phyloP scores from a whole-genome alignment of 1,140 invertebrate species.

The Euwallacea similis region DNA sequence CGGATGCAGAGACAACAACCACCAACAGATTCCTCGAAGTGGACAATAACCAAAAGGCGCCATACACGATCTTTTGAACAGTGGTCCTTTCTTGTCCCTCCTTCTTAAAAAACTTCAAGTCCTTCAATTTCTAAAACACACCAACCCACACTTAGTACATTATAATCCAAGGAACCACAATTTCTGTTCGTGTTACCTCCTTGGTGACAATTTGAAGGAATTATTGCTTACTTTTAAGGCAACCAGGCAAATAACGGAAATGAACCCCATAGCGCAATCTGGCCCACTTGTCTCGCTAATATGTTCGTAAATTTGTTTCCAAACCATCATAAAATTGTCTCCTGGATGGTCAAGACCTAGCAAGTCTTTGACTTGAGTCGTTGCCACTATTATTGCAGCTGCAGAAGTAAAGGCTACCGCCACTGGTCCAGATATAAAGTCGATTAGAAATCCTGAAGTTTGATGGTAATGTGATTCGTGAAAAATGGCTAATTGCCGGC shows the following conservation, averaged over 20 bases:
- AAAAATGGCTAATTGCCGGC: neutral
- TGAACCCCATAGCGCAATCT: constrained; percentile 67
- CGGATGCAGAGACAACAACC: constrained; percentile 67
- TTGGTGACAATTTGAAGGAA: neutral
- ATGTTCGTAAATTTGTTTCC: constrained; percentile 65
- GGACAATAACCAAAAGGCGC: constrained; percentile 71
- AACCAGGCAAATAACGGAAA: constrained; percentile 68
- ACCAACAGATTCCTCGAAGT: constrained; percentile 78
- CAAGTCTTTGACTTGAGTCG: constrained; percentile 81
- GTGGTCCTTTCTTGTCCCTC: constrained; percentile 54
- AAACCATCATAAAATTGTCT: constrained; percentile 67
- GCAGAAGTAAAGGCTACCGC: constrained; percentile 89
- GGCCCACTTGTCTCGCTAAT: constrained; percentile 67
- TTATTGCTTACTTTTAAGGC: constrained; percentile 63
- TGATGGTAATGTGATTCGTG: neutral
- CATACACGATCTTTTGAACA: constrained; percentile 55
- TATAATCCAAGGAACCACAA: too few species aligned
- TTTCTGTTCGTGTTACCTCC: neutral
- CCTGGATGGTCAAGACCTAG: constrained; percentile 69
- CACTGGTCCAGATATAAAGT: constrained; percentile 90
- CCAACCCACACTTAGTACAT: too few species aligned
- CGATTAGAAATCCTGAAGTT: constrained; percentile 79
- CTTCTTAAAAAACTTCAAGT: constrained; percentile 60
- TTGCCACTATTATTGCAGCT: constrained; percentile 85
- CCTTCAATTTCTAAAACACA: constrained; percentile 68